Base-by-base conservation (phyloP, 2,888 invertebrate species). In the Himalopsyche anomala region DNA sequence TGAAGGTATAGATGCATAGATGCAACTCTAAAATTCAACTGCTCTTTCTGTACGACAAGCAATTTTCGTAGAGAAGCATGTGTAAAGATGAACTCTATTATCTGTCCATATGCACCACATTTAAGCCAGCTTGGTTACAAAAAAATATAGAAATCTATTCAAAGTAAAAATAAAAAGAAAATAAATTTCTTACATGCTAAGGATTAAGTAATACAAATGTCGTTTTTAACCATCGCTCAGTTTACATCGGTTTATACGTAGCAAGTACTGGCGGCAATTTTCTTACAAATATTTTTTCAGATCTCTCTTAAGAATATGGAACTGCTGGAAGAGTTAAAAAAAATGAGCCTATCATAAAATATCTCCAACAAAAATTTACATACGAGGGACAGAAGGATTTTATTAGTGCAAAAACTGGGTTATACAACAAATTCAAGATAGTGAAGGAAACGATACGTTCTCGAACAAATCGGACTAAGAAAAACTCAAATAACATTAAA, bases 311-410 rank as follows among this genome's bases (percentile, higher is more conserved):
- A 79, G 54, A 62, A 19, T 62, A 28, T 19, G 19, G 62, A n/a
- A 19, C 62, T 62, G 62, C 62, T 62, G 19, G 3, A 19, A 19
- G 19, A 62, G 62, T 19, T 19, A 19, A 62, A 62, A 62, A n/a
- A 62, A 62, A 19, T 62, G 19, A 19, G 28, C 19, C 19, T 56
- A 19, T 62, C 62, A 28, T 62, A 62, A 56, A 62, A 62, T 62
- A 62, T 19, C 9, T n/a, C 11, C 55, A 74, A 84, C 42, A 84
- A 40, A 79, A 74, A 84, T 84, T 79, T 84, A 51, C 84, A 84
- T 81, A 84, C 79, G 38, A n/a, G 42, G 40, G 80, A 62, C 28
- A 11, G 28, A 62, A 62, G 62, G 62, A 62, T 42, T 80, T 80
- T 80, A 80, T 80, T 80, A 42, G 80, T 80, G 80, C 80, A 80